Base-by-base conservation (phyloP, 2,113 vertebrate genomes). In the Rutilus rutilus region DNA sequence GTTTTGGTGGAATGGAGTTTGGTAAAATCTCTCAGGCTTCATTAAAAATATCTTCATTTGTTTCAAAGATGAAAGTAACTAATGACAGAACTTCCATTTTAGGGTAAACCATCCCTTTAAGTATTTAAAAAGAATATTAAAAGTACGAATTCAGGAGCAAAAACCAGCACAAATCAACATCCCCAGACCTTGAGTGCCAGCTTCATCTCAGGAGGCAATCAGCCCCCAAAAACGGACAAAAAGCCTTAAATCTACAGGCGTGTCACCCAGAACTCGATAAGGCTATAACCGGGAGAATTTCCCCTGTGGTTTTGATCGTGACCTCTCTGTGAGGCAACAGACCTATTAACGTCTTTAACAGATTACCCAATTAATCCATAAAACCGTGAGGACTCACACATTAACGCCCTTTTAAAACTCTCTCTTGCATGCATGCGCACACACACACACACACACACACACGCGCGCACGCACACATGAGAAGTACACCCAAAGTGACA, bases 401-500 rank as follows among this genome's bases (percentile, higher is more conserved):
- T 77, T 77, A 64, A 78, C 59, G 15, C 60, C 45, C 54, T 30
- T 27, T 19, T 80, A 21, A 85, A 52, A 73, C 62, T 1, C 67
- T 71, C 33, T 0, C 33, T 2, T 19, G 14, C 50, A 12, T 47
- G 30, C 71, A 33, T 33, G 33, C 33, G 1, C 33, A 33, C 33
- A 33, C 33, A 3, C 33, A 2, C 30, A 59, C 79, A 25, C 62
- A 60, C 25, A 27, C 73, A 64, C 57, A 21, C 69, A 30, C 54
- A 9, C 54, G 23, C 73, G 27, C 80, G 47, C n/a, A 23, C 80
- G 54, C 52, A 39, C 80, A 36, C 64, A 57, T 21, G 17, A 65
- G 73, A n/a, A 57, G n/a, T 23, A 69, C 39, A 87, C 39, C 36
- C 76, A 83, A 78, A 62, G 83, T 77, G 79, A 87, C 82, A 84